Conservation (phyloP, 2,888 invertebrate genomes). For the Brachypalpus laphriformis region DNA sequence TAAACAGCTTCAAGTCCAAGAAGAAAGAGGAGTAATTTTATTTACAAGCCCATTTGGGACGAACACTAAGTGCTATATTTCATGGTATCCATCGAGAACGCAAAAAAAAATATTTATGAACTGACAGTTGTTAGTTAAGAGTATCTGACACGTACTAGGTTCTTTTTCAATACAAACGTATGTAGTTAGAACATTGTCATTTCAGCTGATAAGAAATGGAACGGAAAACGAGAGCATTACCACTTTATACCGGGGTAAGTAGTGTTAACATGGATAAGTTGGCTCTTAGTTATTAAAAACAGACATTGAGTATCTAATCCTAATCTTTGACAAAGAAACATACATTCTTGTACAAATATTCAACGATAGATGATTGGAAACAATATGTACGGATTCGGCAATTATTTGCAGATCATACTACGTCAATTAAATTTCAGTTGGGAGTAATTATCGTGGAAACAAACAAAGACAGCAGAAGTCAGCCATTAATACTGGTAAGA, state of each 20-base stretch:
- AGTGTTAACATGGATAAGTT: neutral
- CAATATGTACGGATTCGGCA: neutral
- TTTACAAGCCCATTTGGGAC: neutral
- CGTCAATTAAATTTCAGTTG: neutral
- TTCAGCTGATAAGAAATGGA: conserved; percentile 2
- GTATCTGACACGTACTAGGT: conserved; percentile 21
- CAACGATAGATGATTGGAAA: neutral
- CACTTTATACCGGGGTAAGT: neutral
- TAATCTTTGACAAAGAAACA: neutral
- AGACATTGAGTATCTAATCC: neutral
- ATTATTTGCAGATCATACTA: neutral
- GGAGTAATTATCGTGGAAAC: neutral
- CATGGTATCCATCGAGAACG: neutral
- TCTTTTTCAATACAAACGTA: neutral
- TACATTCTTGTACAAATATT: neutral
- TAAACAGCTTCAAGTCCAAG: neutral
- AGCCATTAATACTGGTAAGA: neutral
- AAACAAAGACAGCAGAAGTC: neutral
- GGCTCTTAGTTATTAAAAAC: neutral
- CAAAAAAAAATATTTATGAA: conserved; percentile 6
- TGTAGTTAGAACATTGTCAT: neutral
- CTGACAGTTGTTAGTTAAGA: conserved; percentile 24
- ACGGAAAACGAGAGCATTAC: neutral
- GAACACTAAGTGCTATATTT: neutral
- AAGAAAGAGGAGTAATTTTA: neutral